These are phyloP conservation scores for Cosmopolites sordidus DNA, from an alignment of 2,888 invertebrate species.

Conservation along the genomic window DNA sequence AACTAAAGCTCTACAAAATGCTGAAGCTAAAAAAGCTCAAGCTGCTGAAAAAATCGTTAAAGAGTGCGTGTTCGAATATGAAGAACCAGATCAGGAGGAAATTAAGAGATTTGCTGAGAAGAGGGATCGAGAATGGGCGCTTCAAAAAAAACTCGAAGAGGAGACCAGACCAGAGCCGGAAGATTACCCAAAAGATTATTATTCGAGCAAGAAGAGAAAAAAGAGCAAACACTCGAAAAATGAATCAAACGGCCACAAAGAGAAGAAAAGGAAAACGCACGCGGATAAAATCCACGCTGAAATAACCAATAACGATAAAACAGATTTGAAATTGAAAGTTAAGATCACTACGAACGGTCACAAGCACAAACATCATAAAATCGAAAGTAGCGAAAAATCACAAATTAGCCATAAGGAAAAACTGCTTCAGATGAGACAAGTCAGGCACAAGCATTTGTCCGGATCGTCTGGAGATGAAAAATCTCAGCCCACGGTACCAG, in stretches of 20 bases:
- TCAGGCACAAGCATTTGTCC: constrained; percentile 43
- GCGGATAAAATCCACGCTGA: constrained; percentile 48
- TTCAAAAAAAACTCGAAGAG: constrained; percentile 44
- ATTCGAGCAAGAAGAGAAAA: constrained; percentile 53
- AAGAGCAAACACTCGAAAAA: constrained; percentile 56
- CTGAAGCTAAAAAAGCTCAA: constrained; percentile 32
- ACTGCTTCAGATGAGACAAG: constrained; percentile 47
- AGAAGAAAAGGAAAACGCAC: constrained; percentile 47
- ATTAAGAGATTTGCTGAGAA: constrained; percentile 47
- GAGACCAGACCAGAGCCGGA: constrained; percentile 35
- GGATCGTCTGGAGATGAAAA: constrained; percentile 35
- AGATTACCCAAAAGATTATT: constrained; percentile 32
- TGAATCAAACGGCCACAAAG: constrained; percentile 46
- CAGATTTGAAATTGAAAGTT: constrained; percentile 54
- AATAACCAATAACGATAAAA: constrained; percentile 50
- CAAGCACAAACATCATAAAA: constrained; percentile 46
- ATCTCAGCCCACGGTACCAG: constrained; percentile 33
- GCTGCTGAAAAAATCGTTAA: constrained; percentile 32
- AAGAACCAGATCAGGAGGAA: constrained; percentile 47
- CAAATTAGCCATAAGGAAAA: constrained; percentile 45
- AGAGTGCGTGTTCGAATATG: constrained; percentile 45
- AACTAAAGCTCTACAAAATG: constrained; percentile 34
- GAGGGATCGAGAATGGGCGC: constrained; percentile 47
- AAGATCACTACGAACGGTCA: constrained; percentile 51
- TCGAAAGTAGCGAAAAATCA: constrained; percentile 24